Evolutionary conservation across 2,888 invertebrate genomes (phyloP).

Genomic region (Tethea ocularis): DNA sequence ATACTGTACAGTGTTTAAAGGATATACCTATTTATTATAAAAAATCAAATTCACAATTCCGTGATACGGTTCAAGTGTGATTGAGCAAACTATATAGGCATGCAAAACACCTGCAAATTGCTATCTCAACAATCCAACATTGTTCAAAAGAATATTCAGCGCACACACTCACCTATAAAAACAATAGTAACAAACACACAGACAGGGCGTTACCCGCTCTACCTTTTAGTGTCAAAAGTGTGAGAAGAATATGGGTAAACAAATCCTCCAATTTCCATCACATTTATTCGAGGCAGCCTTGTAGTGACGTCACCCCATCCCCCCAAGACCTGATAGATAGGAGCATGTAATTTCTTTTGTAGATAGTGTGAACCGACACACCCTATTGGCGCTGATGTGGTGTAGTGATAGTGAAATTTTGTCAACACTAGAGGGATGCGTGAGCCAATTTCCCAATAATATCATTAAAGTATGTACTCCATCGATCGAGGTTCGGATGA

Average conservation of each 20-base stretch:
- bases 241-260: constrained; percentile 84
- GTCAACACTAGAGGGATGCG: constrained; percentile 58
- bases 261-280: constrained; percentile 85
- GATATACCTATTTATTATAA: not conserved
- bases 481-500: constrained; percentile 36
- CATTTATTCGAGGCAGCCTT: constrained; percentile 76
- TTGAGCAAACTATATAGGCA: constrained; percentile 7
- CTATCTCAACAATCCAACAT: constrained; percentile 27
- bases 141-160: constrained; percentile 26
- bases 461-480: constrained; percentile 58
- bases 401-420: constrained; percentile 66
- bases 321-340: constrained; percentile 55
- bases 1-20: no score
- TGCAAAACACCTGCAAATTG: constrained; percentile 28
- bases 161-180: constrained; percentile 43
- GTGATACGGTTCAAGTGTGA: constrained; percentile 3
- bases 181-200: constrained; percentile 53
- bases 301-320: constrained; percentile 63
- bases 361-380: constrained; percentile 76
- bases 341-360: constrained; percentile 79
- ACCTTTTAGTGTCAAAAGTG: constrained; percentile 84
- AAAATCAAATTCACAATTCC: constrained; percentile 10
- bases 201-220: constrained; percentile 49
- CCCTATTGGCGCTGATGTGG: constrained; percentile 63
- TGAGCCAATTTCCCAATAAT: constrained; percentile 68